These are phyloP conservation scores for Echinometra lucunter DNA, from an alignment of 53 echinoderm and acorn worm species.

Conservation along the genomic window DNA sequence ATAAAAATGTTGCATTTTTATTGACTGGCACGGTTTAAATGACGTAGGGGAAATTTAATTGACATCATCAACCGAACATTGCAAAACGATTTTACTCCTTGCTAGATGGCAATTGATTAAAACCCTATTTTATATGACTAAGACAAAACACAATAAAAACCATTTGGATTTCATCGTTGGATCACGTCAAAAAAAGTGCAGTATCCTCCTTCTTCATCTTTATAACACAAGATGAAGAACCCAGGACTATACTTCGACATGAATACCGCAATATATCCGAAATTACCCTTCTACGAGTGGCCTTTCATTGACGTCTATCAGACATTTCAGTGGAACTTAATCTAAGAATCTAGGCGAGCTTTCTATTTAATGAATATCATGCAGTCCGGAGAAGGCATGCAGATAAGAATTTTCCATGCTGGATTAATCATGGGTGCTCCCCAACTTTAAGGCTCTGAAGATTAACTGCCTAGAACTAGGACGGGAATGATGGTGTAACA, in stretches of 20 bases:
- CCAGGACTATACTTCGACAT: not conserved
- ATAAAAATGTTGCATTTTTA: no score
- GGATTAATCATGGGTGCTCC: not conserved
- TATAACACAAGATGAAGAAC: not conserved
- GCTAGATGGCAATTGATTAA: no score
- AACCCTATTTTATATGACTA: not conserved
- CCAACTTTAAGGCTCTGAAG: not conserved
- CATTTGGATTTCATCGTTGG: not conserved
- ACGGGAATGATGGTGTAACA: not conserved
- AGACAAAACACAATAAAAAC: not conserved
- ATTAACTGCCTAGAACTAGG: not conserved
- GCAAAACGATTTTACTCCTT: no score
- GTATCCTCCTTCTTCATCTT: not conserved
- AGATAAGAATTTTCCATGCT: not conserved
- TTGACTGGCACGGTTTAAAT: no score
- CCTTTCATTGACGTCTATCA: not conserved
- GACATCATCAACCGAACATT: no score
- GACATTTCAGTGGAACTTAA: not conserved
- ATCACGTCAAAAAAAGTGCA: slow-evolving; percentile 6
- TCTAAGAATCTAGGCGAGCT: not conserved
- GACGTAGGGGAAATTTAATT: no score
- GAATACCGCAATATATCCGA: not conserved
- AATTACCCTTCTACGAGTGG: not conserved
- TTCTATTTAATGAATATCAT: not conserved
- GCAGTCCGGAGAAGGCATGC: not conserved